Evolutionary conservation across 2,888 invertebrate genomes (phyloP).

Genomic region (Epinotia nisella): DNA sequence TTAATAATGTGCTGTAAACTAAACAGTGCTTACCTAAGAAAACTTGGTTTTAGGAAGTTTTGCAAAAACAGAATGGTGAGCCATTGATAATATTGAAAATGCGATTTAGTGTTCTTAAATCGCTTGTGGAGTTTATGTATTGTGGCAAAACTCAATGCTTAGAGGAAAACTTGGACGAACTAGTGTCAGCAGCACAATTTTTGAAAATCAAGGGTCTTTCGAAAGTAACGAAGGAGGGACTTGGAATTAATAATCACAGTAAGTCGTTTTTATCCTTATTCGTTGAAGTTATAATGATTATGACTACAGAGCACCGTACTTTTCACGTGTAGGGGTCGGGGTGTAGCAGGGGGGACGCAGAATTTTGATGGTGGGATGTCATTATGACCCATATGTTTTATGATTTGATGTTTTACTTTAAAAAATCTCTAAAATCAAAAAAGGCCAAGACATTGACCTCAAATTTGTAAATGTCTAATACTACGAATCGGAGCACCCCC

Average conservation of each 20-base stretch:
- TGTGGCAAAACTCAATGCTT: conserved; percentile 89
- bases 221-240: conserved; percentile 83
- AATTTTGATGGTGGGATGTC: too few species aligned
- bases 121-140: conserved; percentile 90
- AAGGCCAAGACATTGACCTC: too few species aligned
- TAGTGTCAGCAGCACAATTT: conserved; percentile 88
- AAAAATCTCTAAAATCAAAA: too few species aligned
- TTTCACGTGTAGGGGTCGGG: too few species aligned
- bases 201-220: conserved; percentile 87
- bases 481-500: too few species aligned
- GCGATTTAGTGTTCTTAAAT: conserved; percentile 88
- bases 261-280: conserved; percentile 52
- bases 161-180: conserved; percentile 87
- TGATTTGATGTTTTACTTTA: too few species aligned
- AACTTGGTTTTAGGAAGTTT: conserved; percentile 74
- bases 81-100: conserved; percentile 87
- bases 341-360: too few species aligned
- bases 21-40: not conserved
- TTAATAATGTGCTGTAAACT: not conserved
- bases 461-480: too few species aligned
- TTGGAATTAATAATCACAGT: conserved; percentile 76
- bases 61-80: conserved; percentile 85
- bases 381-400: too few species aligned
- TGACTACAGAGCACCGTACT: too few species aligned
- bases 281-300: too few species aligned